Evolutionary conservation across 2,888 invertebrate species (phyloP).

Genomic region (Dryomyza anilis): DNA sequence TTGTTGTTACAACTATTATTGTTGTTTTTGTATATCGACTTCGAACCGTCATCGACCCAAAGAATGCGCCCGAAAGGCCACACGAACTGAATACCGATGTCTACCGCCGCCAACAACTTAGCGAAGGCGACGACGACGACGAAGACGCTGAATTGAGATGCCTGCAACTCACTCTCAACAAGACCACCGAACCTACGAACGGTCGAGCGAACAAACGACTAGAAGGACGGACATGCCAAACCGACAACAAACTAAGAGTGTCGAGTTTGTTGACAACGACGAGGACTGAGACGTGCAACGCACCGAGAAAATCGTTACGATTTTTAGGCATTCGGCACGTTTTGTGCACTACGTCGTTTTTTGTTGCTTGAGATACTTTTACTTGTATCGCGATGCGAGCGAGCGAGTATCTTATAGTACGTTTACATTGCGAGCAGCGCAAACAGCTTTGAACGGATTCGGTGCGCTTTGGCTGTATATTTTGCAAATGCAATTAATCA

Average conservation of each 20-base stretch:
- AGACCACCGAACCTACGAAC: too few species aligned
- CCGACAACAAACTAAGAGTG: too few species aligned
- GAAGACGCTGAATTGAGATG: too few species aligned
- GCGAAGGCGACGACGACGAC: too few species aligned
- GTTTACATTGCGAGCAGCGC: too few species aligned
- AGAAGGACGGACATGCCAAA: too few species aligned
- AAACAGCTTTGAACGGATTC: too few species aligned
- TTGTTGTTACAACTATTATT: background rate
- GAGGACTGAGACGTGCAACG: background rate
- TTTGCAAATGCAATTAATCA: constrained; percentile 45
- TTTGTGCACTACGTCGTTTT: background rate
- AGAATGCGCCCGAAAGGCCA: constrained; percentile 24
- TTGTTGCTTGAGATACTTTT: constrained; percentile 18
- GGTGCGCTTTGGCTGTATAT: background rate
- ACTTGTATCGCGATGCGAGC: background rate
- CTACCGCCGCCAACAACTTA: too few species aligned
- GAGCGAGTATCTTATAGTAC: background rate
- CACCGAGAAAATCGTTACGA: constrained; percentile 14
- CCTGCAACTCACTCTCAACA: too few species aligned
- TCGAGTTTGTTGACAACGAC: too few species aligned
- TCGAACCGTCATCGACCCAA: constrained; percentile 14
- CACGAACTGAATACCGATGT: too few species aligned
- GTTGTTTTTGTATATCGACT: background rate
- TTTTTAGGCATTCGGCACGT: constrained; percentile 16
- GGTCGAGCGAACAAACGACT: too few species aligned